These are phyloP conservation scores for Halcyon smyrnensis DNA, from an alignment of 2,797 vertebrate genomes.

Conservation along the genomic window DNA sequence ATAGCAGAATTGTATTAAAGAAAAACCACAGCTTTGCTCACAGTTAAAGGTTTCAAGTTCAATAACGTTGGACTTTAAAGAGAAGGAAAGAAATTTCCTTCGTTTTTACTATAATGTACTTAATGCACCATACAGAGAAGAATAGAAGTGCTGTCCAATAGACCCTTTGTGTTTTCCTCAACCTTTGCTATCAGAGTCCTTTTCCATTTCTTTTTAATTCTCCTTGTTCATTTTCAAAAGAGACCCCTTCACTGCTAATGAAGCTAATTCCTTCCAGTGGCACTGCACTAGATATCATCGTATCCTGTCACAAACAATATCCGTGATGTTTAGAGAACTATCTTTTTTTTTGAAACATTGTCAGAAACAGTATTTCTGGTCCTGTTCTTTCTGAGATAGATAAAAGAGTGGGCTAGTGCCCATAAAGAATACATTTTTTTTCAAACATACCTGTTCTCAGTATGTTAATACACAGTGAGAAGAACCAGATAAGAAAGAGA, in stretches of 20 bases:
- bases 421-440: neutral
- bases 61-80: slow-evolving; percentile 51
- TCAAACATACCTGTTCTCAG: neutral
- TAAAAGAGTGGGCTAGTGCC: neutral
- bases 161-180: slow-evolving; percentile 48
- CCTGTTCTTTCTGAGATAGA: neutral
- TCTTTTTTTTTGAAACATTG: slow-evolving; percentile 11
- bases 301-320: neutral
- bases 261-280: slow-evolving; percentile 18
- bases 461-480: neutral
- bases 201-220: slow-evolving; percentile 50
- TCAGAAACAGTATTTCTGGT: neutral
- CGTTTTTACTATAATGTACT: slow-evolving; percentile 50
- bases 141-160: slow-evolving; percentile 21
- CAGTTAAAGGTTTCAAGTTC: slow-evolving; percentile 66
- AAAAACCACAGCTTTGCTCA: slow-evolving; percentile 61
- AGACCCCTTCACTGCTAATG: neutral
- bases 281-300: neutral
- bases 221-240: neutral
- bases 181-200: slow-evolving; percentile 32
- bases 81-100: slow-evolving; percentile 39
- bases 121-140: slow-evolving; percentile 49
- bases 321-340: neutral
- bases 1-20: slow-evolving; percentile 71
- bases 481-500: neutral